A percentile compares a stretch with the other conserved stretches of the same genome.
Conservation (phyloP, 2,113 vertebrate species). For the Carassius carassius region DNA sequence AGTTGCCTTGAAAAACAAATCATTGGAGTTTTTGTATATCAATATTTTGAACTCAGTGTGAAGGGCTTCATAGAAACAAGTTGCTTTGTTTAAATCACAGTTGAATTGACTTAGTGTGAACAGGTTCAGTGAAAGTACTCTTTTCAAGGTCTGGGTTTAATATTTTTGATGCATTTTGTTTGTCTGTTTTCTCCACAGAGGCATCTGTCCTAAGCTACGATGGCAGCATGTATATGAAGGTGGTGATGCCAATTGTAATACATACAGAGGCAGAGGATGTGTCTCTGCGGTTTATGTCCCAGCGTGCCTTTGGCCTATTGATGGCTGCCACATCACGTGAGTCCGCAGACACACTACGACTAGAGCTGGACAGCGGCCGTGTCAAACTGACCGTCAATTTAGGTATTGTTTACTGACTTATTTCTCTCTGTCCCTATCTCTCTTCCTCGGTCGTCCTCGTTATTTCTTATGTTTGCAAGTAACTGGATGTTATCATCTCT, state of each 20-base stretch:
- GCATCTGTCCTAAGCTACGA: conserved; percentile 92
- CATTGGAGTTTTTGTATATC: neutral
- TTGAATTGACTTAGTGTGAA: neutral
- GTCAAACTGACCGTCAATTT: conserved; percentile 98
- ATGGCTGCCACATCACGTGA: conserved; percentile 94
- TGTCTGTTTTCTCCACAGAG: conserved; percentile 75
- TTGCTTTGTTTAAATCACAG: neutral
- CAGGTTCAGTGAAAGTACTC: too few relatives aligned
- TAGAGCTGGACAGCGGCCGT: conserved; percentile 92
- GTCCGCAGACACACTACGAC: conserved; percentile 89
- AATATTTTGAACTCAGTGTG: neutral
- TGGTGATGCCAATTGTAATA: conserved; percentile 90
- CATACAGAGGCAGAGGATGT: conserved; percentile 97
- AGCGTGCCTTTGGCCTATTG: conserved; percentile 91
- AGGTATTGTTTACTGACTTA: conserved; percentile 86
- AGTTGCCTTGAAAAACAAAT: neutral
- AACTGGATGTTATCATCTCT: conserved; percentile 47
- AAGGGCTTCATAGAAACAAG: neutral
- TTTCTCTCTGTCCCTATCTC: neutral
- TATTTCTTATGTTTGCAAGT: conserved; percentile 1
- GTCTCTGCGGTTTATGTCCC: conserved; percentile 96
- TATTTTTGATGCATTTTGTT: conserved; percentile 11
- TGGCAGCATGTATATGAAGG: conserved; percentile 98
- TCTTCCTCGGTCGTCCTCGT: neutral
- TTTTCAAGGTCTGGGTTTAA: too few relatives aligned